These are phyloP conservation scores for Brachycybe producta DNA, from an alignment of 2,888 invertebrate genomes.

Conservation along the genomic window DNA sequence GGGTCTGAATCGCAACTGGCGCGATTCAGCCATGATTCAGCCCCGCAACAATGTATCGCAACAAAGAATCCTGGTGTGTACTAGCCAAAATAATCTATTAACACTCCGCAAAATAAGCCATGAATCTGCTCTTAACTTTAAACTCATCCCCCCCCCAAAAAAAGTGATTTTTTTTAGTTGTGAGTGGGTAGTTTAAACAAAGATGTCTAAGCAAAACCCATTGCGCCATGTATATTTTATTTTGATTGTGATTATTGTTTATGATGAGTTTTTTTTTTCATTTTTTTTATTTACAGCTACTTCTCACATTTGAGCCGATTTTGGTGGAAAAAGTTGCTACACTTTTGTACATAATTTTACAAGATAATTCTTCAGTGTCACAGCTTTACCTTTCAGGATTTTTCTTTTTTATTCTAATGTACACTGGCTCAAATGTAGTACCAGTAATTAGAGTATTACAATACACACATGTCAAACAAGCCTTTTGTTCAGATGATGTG, in stretches of 20 bases:
- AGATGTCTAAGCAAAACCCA: too few species aligned
- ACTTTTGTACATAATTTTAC: constrained; percentile 66
- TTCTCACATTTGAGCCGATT: constrained; percentile 94
- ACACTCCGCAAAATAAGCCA: too few species aligned
- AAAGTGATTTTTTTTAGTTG: too few species aligned
- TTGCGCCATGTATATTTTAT: background rate
- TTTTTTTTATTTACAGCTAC: constrained; percentile 44
- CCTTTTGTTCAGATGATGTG: constrained; percentile 83
- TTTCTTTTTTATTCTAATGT: constrained; percentile 97
- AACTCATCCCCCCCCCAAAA: too few species aligned
- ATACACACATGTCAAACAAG: constrained; percentile 88
- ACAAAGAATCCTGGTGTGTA: too few species aligned
- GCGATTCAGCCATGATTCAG: too few species aligned
- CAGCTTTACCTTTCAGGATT: constrained; percentile 89
- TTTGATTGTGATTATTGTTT: background rate
- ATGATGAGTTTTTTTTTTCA: constrained; percentile 10
- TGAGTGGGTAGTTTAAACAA: too few species aligned
- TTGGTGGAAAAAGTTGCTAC: constrained; percentile 92
- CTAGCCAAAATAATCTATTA: too few species aligned
- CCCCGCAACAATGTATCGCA: too few species aligned
- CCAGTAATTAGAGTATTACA: constrained; percentile 90
- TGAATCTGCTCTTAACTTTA: too few species aligned
- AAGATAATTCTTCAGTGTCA: constrained; percentile 90
- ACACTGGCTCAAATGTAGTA: constrained; percentile 93
- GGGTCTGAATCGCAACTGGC: too few species aligned